A percentile compares a stretch with the other conserved stretches of the same genome.
Conservation (phyloP, 2,797 vertebrate species). For the Oceanodroma leucorhoa region DNA sequence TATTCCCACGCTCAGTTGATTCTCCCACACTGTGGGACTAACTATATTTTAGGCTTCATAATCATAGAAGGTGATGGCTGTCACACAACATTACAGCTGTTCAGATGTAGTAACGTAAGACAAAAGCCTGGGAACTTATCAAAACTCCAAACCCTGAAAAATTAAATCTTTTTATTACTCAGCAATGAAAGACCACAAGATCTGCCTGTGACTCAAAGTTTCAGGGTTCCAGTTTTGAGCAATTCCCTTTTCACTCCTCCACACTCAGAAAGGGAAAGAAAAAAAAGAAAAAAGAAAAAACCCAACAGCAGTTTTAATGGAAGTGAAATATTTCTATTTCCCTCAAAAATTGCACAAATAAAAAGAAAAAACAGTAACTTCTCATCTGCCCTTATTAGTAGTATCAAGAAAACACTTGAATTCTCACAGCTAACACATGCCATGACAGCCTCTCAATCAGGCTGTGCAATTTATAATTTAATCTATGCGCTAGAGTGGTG, state of each 20-base stretch:
- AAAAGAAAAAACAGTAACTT: not conserved
- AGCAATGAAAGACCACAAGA: not conserved
- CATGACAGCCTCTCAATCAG: not conserved
- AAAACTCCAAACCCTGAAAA: not conserved
- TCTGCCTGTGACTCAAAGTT: not conserved
- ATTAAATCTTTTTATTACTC: not conserved
- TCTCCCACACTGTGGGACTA: not conserved
- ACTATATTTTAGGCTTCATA: not conserved
- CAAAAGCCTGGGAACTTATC: not conserved
- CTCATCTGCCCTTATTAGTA: not conserved
- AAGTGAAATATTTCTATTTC: not conserved
- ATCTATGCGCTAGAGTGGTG: not conserved
- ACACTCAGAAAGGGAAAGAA: not conserved
- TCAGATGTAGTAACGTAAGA: not conserved
- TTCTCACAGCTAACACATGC: not conserved
- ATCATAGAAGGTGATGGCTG: not conserved
- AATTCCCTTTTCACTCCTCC: not conserved
- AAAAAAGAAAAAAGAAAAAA: not conserved
- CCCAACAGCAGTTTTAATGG: not conserved
- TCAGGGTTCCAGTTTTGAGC: not conserved
- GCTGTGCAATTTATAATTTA: not conserved
- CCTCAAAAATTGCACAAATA: not conserved
- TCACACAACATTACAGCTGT: not conserved
- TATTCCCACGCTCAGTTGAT: not conserved
- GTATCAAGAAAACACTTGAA: not conserved